A percentile compares a stretch with the other conserved stretches of the same genome.
These are phyloP conservation scores for Falco concolor DNA, from an alignment of 2,797 vertebrate genomes.

Conservation along the genomic window DNA sequence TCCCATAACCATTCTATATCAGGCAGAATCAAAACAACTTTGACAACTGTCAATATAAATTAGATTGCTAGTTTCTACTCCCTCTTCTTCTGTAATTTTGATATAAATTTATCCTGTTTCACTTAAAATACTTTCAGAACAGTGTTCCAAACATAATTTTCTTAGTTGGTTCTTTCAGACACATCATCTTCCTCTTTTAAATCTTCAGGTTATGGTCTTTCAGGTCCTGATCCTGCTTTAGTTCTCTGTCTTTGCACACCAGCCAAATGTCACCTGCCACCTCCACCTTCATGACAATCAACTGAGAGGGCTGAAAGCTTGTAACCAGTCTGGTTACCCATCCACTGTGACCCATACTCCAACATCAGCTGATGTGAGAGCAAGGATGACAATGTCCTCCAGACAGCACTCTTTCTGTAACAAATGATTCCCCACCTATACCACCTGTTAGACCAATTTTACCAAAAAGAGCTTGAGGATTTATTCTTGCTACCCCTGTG, in stretches of 20 bases:
- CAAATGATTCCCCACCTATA: not conserved
- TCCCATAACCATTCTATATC: not conserved
- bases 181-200: not conserved
- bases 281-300: not conserved
- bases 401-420: not conserved
- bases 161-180: not conserved
- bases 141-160: not conserved
- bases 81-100: not conserved
- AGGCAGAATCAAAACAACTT: not conserved
- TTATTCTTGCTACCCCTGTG: not conserved
- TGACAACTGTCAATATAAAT: not conserved
- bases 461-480: not conserved
- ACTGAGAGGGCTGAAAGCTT: not conserved
- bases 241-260: not conserved
- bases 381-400: not conserved
- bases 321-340: not conserved
- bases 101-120: not conserved
- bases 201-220: not conserved
- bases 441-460: not conserved
- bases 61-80: not conserved
- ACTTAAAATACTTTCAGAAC: not conserved
- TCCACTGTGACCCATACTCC: not conserved
- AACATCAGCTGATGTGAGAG: not conserved
- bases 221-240: not conserved
- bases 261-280: not conserved